A percentile compares a stretch with the other conserved stretches of the same genome.
Evolutionary conservation across 2,888 invertebrate species (phyloP).

Genomic region (Amphipyra tragopoginis): DNA sequence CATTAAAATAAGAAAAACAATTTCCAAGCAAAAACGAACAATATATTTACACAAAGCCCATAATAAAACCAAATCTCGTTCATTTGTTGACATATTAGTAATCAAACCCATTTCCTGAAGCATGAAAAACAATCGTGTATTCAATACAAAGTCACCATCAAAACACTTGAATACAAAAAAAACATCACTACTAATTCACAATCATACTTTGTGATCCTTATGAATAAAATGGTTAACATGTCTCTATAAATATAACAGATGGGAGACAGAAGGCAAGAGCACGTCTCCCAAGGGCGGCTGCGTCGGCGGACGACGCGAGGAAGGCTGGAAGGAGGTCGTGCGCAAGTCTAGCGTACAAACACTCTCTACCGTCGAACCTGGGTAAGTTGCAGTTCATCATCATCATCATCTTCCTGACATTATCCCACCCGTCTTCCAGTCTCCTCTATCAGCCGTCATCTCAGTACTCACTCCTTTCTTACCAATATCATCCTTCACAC

Average conservation of each 20-base stretch:
- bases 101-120: neutral
- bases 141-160: neutral
- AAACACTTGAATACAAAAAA: neutral
- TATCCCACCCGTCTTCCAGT: too few relatives aligned
- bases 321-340: conserved; percentile 99
- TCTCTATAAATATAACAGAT: conserved; percentile 66
- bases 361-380: conserved; percentile 85
- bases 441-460: too few relatives aligned
- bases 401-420: too few relatives aligned
- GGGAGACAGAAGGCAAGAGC: conserved; percentile 85
- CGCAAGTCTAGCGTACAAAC: conserved; percentile 93
- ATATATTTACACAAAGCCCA: neutral
- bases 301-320: conserved; percentile 92
- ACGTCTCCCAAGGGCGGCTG: conserved; percentile 92
- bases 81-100: conserved; percentile 3
- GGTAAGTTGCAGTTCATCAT: conserved; percentile 72
- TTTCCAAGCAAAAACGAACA: conserved; percentile 9
- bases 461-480: too few relatives aligned
- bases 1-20: conserved; percentile 18
- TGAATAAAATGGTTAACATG: conserved; percentile 12
- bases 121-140: neutral
- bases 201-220: neutral
- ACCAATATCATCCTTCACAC: too few relatives aligned
- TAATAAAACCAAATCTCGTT: neutral
- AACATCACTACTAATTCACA: neutral